A percentile compares a stretch with the other conserved stretches of the same genome.
Conservation (phyloP, 2,113 vertebrate species). For the Cacatua alba region DNA sequence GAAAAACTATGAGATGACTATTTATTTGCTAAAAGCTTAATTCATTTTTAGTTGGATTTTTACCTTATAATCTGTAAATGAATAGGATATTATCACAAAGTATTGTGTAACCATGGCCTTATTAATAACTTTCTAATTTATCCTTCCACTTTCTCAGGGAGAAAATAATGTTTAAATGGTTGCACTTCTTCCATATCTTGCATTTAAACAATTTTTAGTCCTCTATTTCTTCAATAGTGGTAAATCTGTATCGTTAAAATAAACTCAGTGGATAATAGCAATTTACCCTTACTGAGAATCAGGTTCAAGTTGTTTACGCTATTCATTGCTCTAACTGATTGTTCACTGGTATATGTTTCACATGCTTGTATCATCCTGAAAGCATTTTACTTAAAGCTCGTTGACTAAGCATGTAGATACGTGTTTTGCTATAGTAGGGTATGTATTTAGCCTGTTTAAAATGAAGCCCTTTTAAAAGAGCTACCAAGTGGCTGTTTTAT, state of each 20-base stretch:
- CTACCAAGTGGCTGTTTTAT: background rate
- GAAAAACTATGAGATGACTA: background rate
- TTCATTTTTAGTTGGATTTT: background rate
- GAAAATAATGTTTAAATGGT: background rate
- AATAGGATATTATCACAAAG: background rate
- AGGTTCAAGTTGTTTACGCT: background rate
- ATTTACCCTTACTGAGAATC: background rate
- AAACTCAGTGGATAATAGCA: background rate
- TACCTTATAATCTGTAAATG: background rate
- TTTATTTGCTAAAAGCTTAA: background rate
- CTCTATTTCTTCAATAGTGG: background rate
- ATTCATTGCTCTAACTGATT: background rate
- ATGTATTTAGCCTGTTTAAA: background rate
- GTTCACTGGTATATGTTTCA: background rate
- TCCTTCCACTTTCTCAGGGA: background rate
- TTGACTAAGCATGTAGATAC: background rate
- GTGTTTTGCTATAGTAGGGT: background rate
- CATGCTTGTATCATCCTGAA: background rate
- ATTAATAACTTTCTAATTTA: background rate
- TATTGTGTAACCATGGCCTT: background rate
- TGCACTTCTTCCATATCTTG: background rate
- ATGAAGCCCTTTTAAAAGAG: background rate
- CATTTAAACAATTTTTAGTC: background rate
- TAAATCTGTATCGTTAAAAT: background rate
- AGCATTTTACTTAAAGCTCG: background rate